Evolutionary conservation across 2,797 vertebrate genomes (phyloP).

Genomic region (Pangasius macronema): DNA sequence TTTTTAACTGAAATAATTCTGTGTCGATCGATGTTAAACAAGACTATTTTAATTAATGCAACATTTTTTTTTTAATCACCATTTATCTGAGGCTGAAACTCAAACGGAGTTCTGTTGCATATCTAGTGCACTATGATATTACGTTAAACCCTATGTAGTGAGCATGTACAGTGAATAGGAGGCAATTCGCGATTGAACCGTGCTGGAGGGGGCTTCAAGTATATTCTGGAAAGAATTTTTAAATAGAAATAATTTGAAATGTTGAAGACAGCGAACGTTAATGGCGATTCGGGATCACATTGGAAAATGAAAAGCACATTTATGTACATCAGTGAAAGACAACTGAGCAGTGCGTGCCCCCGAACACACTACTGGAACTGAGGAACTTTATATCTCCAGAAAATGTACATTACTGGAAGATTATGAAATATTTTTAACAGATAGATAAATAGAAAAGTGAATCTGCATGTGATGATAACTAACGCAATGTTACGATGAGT

Average conservation of each 20-base stretch:
- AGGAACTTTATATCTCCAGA: not conserved
- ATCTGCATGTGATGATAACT: not conserved
- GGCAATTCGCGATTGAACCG: not conserved
- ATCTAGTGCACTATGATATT: not conserved
- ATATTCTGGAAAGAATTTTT: not conserved
- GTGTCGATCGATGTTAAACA: not conserved
- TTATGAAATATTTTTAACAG: not conserved
- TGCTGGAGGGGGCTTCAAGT: not conserved
- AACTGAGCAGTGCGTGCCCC: not conserved
- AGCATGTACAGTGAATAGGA: not conserved
- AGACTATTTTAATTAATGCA: not conserved
- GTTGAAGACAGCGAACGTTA: not conserved
- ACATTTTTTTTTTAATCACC: not conserved
- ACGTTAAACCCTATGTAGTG: conserved; percentile 7
- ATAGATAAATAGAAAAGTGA: not conserved
- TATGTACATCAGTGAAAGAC: not conserved
- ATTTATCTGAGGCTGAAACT: not conserved
- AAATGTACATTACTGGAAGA: conserved; percentile 1
- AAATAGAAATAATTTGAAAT: not conserved
- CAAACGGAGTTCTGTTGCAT: not conserved
- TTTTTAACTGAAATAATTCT: not conserved
- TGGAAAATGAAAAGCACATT: not conserved
- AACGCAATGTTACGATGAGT: conserved; percentile 5
- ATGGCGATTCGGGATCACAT: not conserved
- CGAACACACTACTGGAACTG: not conserved